These are phyloP conservation scores for Condylura cristata DNA, from an alignment of 2,113 vertebrate species.

Conservation along the genomic window DNA sequence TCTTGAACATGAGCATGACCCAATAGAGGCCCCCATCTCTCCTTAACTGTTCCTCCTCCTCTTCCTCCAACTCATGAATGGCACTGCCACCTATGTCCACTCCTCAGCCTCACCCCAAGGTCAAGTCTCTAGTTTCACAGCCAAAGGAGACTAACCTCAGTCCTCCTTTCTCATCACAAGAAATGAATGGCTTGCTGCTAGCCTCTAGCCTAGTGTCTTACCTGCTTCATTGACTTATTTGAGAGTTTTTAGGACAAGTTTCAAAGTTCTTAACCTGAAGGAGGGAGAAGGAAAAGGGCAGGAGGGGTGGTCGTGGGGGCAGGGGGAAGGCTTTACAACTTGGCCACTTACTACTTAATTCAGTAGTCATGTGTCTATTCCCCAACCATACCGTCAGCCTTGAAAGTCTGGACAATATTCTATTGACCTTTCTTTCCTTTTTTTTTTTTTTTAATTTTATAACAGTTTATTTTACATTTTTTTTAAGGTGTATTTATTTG, in stretches of 20 bases:
- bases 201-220: no score
- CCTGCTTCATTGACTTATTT: no score
- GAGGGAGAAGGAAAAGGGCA: no score
- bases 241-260: neutral
- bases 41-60: neutral
- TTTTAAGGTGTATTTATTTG: no score
- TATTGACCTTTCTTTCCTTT: neutral
- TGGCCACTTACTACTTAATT: neutral
- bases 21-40: neutral
- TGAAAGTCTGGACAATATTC: neutral
- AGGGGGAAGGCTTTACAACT: neutral
- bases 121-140: neutral
- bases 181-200: neutral
- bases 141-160: neutral
- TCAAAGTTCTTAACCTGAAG: neutral
- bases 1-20: neutral
- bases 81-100: neutral
- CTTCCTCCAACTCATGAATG: neutral
- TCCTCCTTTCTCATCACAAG: neutral
- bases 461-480: no score
- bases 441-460: no score
- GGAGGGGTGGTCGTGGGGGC: no score
- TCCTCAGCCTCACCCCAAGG: neutral
- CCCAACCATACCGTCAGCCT: neutral
- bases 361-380: neutral